Conservation (phyloP, 2,888 invertebrate species). For the Apamea sordens region DNA sequence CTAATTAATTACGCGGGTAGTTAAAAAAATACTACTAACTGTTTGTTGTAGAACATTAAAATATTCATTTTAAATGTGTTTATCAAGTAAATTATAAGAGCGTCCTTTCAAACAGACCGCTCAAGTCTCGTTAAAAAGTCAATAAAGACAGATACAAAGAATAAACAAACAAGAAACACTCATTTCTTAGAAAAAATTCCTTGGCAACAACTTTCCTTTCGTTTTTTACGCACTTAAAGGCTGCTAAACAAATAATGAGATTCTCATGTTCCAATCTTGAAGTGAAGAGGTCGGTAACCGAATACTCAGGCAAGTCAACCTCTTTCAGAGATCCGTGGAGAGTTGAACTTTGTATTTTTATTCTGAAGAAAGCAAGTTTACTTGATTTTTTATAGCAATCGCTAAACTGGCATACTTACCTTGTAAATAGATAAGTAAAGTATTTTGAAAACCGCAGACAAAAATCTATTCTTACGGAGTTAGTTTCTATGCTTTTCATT, state of each 20-base stretch:
- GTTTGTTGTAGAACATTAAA: background rate
- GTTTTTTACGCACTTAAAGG: conserved; percentile 34
- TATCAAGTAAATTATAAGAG: background rate
- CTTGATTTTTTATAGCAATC: background rate
- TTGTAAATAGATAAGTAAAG: background rate
- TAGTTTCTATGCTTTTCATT: background rate
- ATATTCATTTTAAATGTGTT: background rate
- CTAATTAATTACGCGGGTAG: background rate
- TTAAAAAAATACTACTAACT: background rate
- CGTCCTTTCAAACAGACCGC: background rate
- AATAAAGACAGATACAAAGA: conserved; percentile 3
- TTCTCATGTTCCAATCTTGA: conserved; percentile 57
- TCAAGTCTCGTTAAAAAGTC: background rate
- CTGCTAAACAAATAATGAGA: conserved; percentile 53
- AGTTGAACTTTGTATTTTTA: conserved; percentile 21
- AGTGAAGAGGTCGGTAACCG: conserved; percentile 31
- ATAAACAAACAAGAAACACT: conserved; percentile 1
- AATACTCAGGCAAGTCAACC: conserved; percentile 28
- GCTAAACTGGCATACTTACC: background rate
- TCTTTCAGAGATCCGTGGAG: conserved; percentile 30
- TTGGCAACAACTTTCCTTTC: conserved; percentile 42
- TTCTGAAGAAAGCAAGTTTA: background rate
- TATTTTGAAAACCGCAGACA: background rate
- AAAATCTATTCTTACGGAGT: background rate
- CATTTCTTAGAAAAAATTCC: conserved; percentile 24